Conservation (phyloP, 2,113 vertebrate genomes). For the Myocastor coypus region DNA sequence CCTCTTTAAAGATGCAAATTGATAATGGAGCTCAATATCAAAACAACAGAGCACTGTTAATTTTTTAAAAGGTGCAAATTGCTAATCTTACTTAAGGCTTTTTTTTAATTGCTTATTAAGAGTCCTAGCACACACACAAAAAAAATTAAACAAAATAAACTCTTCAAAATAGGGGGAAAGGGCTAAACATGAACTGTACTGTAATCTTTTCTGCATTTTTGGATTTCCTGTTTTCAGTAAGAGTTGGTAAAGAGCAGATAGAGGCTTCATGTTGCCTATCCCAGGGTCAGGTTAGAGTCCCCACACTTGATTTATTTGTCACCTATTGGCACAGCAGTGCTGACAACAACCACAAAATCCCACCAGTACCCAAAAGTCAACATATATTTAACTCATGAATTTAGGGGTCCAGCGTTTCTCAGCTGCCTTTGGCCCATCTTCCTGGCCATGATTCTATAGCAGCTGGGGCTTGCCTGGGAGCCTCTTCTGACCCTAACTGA, state of each 20-base stretch:
- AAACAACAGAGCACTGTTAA: conserved; percentile 86
- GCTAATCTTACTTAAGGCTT: conserved; percentile 82
- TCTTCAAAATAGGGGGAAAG: conserved; percentile 74
- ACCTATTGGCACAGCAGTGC: background rate
- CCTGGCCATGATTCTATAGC: background rate
- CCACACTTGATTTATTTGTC: background rate
- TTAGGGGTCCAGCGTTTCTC: background rate
- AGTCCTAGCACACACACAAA: conserved; percentile 63
- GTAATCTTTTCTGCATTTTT: conserved; percentile 44
- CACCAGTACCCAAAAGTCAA: background rate
- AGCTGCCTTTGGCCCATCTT: background rate
- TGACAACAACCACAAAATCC: background rate
- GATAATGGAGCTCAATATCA: conserved; percentile 82
- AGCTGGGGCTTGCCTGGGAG: background rate
- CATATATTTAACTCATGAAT: background rate
- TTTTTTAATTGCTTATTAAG: conserved; percentile 81
- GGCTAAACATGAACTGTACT: background rate
- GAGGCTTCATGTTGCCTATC: background rate
- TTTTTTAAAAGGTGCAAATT: conserved; percentile 87
- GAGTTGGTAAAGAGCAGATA: background rate
- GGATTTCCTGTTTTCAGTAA: background rate
- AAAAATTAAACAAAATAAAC: conserved; percentile 82
- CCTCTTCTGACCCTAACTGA: background rate
- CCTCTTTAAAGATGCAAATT: conserved; percentile 87
- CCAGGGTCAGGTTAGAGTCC: background rate